These are phyloP conservation scores for Echinarachnius parma DNA, from an alignment of 53 echinoderm and acorn worm species.

Conservation along the genomic window DNA sequence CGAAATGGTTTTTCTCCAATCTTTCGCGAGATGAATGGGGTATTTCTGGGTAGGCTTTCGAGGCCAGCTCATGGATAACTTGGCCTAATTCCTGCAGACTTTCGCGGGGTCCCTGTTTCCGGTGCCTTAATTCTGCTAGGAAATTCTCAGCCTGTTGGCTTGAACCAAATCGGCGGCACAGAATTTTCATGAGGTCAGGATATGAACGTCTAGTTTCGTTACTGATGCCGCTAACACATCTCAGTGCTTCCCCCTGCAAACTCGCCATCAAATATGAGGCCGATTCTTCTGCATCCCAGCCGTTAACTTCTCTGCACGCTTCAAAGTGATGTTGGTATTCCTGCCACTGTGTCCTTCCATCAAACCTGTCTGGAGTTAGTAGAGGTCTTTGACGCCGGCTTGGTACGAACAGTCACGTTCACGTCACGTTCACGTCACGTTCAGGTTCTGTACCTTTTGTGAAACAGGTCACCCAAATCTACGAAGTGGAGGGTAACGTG, in stretches of 20 bases:
- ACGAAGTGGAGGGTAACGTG: too few species aligned
- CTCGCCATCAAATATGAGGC: conserved; percentile 31
- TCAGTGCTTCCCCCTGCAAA: conserved; percentile 17
- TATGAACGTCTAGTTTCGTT: neutral
- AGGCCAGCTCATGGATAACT: conserved; percentile 23
- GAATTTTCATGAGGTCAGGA: neutral
- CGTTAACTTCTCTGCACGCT: conserved; percentile 11
- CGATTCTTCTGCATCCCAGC: conserved; percentile 12
- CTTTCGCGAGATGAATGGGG: conserved; percentile 36
- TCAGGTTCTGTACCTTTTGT: too few species aligned
- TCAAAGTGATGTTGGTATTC: conserved; percentile 35
- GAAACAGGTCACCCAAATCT: too few species aligned
- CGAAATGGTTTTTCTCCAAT: conserved; percentile 52
- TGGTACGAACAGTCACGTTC: too few species aligned
- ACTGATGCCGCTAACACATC: conserved; percentile 7
- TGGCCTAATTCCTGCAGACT: conserved; percentile 42
- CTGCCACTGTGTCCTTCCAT: conserved; percentile 16
- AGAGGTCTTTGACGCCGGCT: too few species aligned
- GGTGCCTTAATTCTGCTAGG: conserved; percentile 14
- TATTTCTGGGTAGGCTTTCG: conserved; percentile 47
- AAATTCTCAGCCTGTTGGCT: conserved; percentile 36
- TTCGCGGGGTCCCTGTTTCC: conserved; percentile 28
- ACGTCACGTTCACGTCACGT: too few species aligned
- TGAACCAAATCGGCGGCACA: conserved; percentile 22
- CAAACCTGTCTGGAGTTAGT: conserved; percentile 15